Conservation (phyloP, 1,140 invertebrate species). For the Cepaea nemoralis region DNA sequence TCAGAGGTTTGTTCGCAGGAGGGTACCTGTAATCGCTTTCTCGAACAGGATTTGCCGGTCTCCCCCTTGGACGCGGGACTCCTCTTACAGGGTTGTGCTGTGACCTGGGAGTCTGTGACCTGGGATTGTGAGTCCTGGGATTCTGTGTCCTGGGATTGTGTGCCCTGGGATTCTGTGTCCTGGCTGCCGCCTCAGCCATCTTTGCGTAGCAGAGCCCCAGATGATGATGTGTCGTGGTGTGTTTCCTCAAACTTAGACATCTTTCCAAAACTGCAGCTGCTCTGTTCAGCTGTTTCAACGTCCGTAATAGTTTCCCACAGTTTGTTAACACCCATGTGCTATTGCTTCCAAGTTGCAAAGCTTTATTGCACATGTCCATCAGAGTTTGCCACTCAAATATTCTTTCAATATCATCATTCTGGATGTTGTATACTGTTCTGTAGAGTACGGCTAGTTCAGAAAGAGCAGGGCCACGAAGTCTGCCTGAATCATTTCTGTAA, state of each 20-base stretch:
- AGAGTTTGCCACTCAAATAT: background rate
- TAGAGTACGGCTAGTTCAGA: background rate
- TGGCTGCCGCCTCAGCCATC: background rate
- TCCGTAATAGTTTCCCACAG: background rate
- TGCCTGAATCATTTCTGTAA: too few relatives aligned
- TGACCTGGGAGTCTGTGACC: too few relatives aligned
- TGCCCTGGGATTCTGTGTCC: background rate
- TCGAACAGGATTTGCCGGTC: too few relatives aligned
- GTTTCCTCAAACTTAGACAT: background rate
- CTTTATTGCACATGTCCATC: background rate
- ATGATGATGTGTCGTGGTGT: background rate
- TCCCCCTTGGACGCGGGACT: too few relatives aligned
- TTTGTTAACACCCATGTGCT: background rate
- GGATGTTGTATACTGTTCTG: background rate
- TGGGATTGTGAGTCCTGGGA: too few relatives aligned
- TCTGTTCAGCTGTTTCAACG: background rate
- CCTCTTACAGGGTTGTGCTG: too few relatives aligned
- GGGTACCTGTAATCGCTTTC: too few relatives aligned
- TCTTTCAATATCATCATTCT: background rate
- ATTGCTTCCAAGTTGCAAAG: background rate
- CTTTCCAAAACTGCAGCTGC: background rate
- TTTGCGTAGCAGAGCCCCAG: background rate
- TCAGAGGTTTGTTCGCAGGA: background rate
- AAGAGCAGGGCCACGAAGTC: constrained; percentile 3
- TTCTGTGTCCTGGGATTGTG: too few relatives aligned